phyloP scores from a whole-genome alignment of 2,113 vertebrate species.

The Megatriorchis doriae region DNA sequence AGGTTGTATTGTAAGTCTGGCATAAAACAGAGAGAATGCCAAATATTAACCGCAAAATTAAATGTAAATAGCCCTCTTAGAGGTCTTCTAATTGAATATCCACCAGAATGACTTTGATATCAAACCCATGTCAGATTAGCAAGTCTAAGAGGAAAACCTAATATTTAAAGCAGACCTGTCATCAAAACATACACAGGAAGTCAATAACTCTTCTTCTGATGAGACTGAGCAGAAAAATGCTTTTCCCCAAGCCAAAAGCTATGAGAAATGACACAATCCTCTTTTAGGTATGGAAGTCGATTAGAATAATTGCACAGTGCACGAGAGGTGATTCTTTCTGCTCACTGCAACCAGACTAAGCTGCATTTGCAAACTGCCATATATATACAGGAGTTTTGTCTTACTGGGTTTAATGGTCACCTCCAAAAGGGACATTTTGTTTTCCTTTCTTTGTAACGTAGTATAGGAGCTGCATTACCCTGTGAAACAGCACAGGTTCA shows the following conservation, averaged over 20 bases:
- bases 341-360: not conserved
- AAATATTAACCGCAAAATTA: not conserved
- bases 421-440: not conserved
- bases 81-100: not conserved
- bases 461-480: not conserved
- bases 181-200: not conserved
- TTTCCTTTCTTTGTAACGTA: not conserved
- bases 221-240: slow-evolving; percentile 3
- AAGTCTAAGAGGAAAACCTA: not conserved
- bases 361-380: not conserved
- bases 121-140: not conserved
- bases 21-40: not conserved
- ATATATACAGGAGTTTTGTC: not conserved
- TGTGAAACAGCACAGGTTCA: not conserved
- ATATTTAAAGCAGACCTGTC: not conserved
- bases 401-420: not conserved
- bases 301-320: not conserved
- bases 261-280: not conserved
- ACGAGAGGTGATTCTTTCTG: not conserved
- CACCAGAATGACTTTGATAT: not conserved
- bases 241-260: not conserved
- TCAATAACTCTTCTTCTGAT: not conserved
- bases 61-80: not conserved
- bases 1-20: not conserved
- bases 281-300: not conserved